Base-by-base conservation (phyloP, 2,888 invertebrate genomes). In the Cenopis cana region DNA sequence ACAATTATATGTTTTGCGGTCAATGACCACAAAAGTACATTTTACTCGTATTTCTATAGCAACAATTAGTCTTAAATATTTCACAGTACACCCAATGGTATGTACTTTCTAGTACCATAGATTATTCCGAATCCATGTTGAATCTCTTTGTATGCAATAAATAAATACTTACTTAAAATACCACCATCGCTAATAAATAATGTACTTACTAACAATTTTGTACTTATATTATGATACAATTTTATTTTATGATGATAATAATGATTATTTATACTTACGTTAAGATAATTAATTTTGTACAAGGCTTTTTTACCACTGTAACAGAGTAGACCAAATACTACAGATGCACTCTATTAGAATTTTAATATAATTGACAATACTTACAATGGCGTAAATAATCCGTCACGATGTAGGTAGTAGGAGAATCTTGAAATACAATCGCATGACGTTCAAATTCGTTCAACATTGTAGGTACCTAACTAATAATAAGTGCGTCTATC, bases 151-250 rank as follows among this genome's bases (percentile, higher is more conserved):
- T 65, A 54, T 54, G 6, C 54, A 33, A 65, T 52, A 33, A 50
- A 17, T 49, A 38, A 10, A 54, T 10, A 41, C 41, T 0, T 46
- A 46, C 14, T n/a, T 46, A 46, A 33, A 33, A 8, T 0, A n/a
- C 8, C 6, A 38, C 38, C 38, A 38, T 38, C 12, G 38, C 38
- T 12, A 20, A 59, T 50, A 18, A 49, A 6, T 46, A 38, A 20
- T 59, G 65, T 70, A 70, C 70, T 70, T 65, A 66, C 17, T 24
- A 46, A 33, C 20, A 55, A 49, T 50, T 50, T 9, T 69, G 69
- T 69, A 69, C 69, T 69, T 64, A 69, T 36, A 29, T 49, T 56
- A 49, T 38, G 18, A 38, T 33, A 46, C 41, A 29, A 2, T 10
- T 33, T 36, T 17, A n/a, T n/a, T n/a, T n/a, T n/a, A n/a, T n/a